A percentile compares a stretch with the other conserved stretches of the same genome.
Evolutionary conservation across 2,888 invertebrate species (phyloP).

Genomic region (Drosophila testacea): DNA sequence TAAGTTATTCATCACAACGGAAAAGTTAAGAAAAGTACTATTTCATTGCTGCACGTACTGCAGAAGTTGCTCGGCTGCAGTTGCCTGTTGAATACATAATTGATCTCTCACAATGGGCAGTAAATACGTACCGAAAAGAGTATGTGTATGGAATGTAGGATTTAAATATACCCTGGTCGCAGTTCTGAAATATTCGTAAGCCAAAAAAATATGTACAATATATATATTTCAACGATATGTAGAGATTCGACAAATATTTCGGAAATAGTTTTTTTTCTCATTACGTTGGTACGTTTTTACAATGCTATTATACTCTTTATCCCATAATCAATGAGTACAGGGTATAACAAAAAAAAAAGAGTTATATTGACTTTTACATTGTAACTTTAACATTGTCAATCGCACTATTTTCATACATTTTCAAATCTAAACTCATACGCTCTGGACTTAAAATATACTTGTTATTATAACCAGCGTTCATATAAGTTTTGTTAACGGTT

Average conservation of each 20-base stretch:
- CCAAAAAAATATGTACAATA: not conserved
- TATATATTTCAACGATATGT: not conserved
- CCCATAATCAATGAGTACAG: not conserved
- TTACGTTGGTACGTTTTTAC: not conserved
- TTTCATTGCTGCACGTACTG: slow-evolving; percentile 50
- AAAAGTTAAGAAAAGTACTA: slow-evolving; percentile 32
- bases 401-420: slow-evolving; percentile 8
- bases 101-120: slow-evolving; percentile 22
- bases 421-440: slow-evolving; percentile 20
- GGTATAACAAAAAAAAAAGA: slow-evolving; percentile 13
- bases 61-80: slow-evolving; percentile 28
- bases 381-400: slow-evolving; percentile 10
- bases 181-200: not conserved
- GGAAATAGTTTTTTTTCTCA: not conserved
- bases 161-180: not conserved
- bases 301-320: not conserved
- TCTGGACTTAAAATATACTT: slow-evolving; percentile 34
- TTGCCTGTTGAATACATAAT: slow-evolving; percentile 56
- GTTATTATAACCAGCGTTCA: slow-evolving; percentile 34
- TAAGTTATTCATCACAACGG: slow-evolving; percentile 37
- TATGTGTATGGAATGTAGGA: not conserved
- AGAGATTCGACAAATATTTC: not conserved
- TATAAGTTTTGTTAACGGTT: slow-evolving; percentile 39
- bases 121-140: slow-evolving; percentile 8
- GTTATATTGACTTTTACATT: slow-evolving; percentile 5